Evolutionary conservation across 2,797 vertebrate genomes (phyloP).

Genomic region (Rhinella marina): DNA sequence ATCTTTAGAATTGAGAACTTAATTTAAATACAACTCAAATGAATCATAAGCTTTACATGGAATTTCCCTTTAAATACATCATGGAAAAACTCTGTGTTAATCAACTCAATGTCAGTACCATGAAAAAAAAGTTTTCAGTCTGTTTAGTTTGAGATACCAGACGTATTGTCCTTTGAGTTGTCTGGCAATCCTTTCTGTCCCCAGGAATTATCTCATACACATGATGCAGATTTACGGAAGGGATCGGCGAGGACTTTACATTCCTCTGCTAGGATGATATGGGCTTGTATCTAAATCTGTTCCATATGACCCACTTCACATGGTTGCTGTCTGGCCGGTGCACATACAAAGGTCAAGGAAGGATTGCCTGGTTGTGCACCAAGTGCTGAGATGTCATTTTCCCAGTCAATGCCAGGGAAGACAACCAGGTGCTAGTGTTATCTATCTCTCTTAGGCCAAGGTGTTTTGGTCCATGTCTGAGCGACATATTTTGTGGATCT

Average conservation of each 20-base stretch:
- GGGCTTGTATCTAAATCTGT: slow-evolving; percentile 87
- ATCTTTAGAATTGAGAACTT: not conserved
- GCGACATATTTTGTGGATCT: no score
- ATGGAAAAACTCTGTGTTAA: slow-evolving; percentile 9
- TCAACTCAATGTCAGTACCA: not conserved
- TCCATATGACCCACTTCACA: slow-evolving; percentile 95
- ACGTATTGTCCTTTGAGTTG: slow-evolving; percentile 66
- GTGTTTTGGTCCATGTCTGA: no score
- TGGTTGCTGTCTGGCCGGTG: slow-evolving; percentile 77
- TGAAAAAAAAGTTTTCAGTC: not conserved
- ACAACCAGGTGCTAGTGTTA: not conserved
- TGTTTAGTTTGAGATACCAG: slow-evolving; percentile 62
- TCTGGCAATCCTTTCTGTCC: slow-evolving; percentile 67
- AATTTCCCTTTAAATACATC: slow-evolving; percentile 3
- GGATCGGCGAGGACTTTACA: slow-evolving; percentile 74
- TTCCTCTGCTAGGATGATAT: slow-evolving; percentile 80
- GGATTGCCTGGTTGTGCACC: slow-evolving; percentile 61
- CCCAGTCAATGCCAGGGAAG: not conserved
- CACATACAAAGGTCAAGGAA: slow-evolving; percentile 68
- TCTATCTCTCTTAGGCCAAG: not conserved
- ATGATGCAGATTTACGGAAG: slow-evolving; percentile 77
- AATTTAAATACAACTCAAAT: not conserved
- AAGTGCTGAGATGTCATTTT: slow-evolving; percentile 58
- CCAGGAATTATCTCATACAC: slow-evolving; percentile 75
- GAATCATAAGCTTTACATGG: not conserved